phyloP scores from a whole-genome alignment of 2,797 vertebrate species.

The Lagorchestes hirsutus region DNA sequence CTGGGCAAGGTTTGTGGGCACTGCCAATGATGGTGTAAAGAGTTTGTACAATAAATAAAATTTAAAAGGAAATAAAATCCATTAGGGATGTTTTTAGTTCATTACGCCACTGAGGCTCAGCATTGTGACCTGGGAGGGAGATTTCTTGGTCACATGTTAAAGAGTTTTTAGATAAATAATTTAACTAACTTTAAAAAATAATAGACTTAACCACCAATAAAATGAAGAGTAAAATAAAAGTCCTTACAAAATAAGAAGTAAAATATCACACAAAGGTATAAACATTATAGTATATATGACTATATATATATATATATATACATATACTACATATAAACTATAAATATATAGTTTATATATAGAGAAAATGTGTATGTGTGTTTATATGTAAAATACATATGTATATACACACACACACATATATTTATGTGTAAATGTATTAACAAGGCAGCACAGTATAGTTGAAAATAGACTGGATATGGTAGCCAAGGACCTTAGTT shows the following conservation, averaged over 20 bases:
- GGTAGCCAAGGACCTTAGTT: not conserved
- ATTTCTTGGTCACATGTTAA: not conserved
- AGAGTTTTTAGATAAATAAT: not conserved
- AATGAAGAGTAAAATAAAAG: slow-evolving; percentile 19
- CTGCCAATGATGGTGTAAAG: slow-evolving; percentile 86
- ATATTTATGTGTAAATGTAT: not conserved
- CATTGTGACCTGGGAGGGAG: slow-evolving; percentile 3
- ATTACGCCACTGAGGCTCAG: not conserved
- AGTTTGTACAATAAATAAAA: slow-evolving; percentile 88
- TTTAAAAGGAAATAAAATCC: slow-evolving; percentile 73
- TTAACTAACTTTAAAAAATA: not conserved
- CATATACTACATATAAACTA: not conserved
- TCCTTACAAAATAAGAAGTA: slow-evolving; percentile 46
- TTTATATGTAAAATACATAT: too few relatives aligned
- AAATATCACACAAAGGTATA: not conserved
- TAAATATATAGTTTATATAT: too few relatives aligned
- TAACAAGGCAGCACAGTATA: not conserved
- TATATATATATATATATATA: not conserved
- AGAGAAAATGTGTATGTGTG: too few relatives aligned
- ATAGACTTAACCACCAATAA: not conserved
- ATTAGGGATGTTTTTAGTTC: slow-evolving; percentile 4
- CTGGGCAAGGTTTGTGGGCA: slow-evolving; percentile 54
- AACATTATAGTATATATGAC: not conserved
- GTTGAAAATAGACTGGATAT: not conserved
- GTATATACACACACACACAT: not conserved